Evolutionary conservation across 2,113 vertebrate genomes (phyloP).

Genomic region (Motacilla alba): DNA sequence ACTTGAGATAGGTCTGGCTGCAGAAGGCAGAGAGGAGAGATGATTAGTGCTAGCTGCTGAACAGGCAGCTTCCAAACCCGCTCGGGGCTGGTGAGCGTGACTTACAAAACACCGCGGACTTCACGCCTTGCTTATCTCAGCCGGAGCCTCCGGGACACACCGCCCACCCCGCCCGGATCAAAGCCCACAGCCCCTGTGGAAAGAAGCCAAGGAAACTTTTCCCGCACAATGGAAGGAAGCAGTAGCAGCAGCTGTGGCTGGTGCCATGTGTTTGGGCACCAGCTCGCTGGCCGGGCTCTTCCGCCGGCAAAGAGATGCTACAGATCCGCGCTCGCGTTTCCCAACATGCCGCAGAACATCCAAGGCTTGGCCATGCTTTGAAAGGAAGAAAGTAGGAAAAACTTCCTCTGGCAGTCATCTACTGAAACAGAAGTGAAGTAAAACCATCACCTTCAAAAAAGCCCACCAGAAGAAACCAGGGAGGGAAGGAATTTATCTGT

Average conservation of each 20-base stretch:
- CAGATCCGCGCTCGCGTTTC: fast-evolving
- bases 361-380: not conserved
- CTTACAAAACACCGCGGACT: not conserved
- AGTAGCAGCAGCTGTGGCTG: not conserved
- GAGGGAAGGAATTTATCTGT: not conserved
- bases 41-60: not conserved
- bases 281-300: not conserved
- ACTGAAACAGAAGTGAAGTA: not conserved
- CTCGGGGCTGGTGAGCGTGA: fast-evolving
- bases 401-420: not conserved
- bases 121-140: not conserved
- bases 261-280: not conserved
- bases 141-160: not conserved
- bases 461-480: not conserved
- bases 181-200: not conserved
- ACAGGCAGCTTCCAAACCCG: not conserved
- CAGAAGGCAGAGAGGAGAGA: not conserved
- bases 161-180: fast-evolving
- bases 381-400: not conserved
- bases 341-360: fast-evolving
- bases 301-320: fast-evolving
- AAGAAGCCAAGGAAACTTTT: not conserved
- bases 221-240: not conserved
- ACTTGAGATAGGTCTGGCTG: not conserved
- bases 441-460: not conserved